Conservation (phyloP, 2,113 vertebrate genomes). For the Ceyx melanurus region DNA sequence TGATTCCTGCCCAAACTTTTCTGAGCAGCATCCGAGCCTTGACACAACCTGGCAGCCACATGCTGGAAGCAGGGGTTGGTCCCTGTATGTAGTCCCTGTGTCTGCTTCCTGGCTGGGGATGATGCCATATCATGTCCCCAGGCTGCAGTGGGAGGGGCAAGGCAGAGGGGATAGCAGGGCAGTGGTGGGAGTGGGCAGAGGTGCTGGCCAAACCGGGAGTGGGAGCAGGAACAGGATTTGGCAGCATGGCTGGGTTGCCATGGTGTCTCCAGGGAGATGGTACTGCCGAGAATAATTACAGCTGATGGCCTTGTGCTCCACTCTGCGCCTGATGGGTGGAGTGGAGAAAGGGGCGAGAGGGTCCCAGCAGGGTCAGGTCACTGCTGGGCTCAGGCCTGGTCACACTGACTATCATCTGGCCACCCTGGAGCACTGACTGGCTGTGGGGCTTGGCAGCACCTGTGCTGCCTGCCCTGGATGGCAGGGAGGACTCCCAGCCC, state of each 20-base stretch:
- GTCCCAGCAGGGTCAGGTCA: neutral
- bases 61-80: no score
- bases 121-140: neutral
- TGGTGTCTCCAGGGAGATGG: conserved; percentile 91
- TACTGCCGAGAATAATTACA: conserved; percentile 83
- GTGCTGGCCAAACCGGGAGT: neutral
- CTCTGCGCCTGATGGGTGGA: conserved; percentile 19
- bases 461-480: neutral
- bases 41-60: no score
- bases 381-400: neutral
- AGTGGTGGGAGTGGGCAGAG: neutral
- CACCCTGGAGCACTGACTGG: neutral
- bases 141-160: neutral
- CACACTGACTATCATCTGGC: rapidly evolving
- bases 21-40: no score
- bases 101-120: neutral
- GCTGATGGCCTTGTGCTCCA: conserved; percentile 66
- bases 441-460: rapidly evolving
- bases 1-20: no score
- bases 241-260: conserved; percentile 84
- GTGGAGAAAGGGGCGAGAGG: neutral
- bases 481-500: neutral
- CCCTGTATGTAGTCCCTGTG: no score
- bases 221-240: conserved; percentile 40
- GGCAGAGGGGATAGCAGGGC: neutral